Evolutionary conservation across 2,113 vertebrate species (phyloP).

Genomic region (Heteronetta atricapilla): DNA sequence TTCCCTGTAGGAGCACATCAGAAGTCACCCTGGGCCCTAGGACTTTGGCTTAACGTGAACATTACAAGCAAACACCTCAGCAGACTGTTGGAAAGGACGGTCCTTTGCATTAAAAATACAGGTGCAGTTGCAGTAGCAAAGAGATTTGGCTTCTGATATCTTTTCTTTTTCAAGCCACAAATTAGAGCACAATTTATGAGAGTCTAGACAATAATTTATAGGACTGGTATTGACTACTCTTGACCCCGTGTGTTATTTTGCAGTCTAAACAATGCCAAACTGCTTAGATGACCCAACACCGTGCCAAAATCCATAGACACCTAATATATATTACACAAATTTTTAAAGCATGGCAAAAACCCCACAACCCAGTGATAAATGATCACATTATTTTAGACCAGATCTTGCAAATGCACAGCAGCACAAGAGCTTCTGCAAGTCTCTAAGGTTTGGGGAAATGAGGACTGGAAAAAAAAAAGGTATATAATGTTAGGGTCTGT

Average conservation of each 20-base stretch:
- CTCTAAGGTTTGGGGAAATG: constrained; percentile 8
- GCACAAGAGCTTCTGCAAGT: background rate
- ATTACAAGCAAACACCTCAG: background rate
- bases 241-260: constrained; percentile 72
- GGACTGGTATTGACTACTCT: constrained; percentile 73
- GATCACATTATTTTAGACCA: constrained; percentile 44
- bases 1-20: constrained; percentile 32
- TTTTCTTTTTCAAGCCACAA: constrained; percentile 58
- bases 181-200: constrained; percentile 79
- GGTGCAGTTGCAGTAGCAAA: background rate
- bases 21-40: constrained; percentile 5
- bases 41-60: background rate
- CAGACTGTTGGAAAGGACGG: background rate
- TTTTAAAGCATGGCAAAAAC: constrained; percentile 64
- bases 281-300: constrained; percentile 66
- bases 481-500: background rate
- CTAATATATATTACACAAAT: constrained; percentile 68
- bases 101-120: background rate
- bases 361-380: constrained; percentile 45
- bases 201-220: constrained; percentile 73
- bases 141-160: constrained; percentile 55
- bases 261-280: constrained; percentile 75
- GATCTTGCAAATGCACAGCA: constrained; percentile 28
- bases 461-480: background rate
- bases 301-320: constrained; percentile 66